Base-by-base conservation (phyloP, 2,888 invertebrate genomes). In the Theretra japonica region DNA sequence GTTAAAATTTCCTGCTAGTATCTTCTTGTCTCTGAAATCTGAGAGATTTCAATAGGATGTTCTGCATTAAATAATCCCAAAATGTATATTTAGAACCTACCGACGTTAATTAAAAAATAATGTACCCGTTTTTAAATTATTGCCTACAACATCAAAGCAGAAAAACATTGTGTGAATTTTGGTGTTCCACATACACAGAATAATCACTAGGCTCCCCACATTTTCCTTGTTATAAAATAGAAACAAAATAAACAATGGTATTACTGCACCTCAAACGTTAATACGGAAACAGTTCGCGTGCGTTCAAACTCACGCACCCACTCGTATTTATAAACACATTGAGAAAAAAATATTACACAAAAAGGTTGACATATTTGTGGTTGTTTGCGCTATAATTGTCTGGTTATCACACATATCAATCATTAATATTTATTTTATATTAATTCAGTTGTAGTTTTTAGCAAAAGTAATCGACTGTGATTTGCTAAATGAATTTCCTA, bases 301-400 rank as follows among this genome's bases (percentile, higher is more conserved):
- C 23, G 21, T 4, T 8, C 11, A n/a, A 8, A 62, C 48, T 41
- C 65, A 48, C 65, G 48, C 65, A 48, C 23, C 21, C 58, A 23
- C 17, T 17, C 17, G 65, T 21, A 48, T 5, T 25, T 62, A 41
- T 5, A 65, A 65, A 65, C 23, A 25, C 65, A 65, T 48, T 48
- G 30, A 62, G 48, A 41, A 65, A 65, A 28, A 41, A 65, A 25
- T 15, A 19, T 41, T 41, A 19, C 65, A 62, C 62, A 65, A 65
- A 48, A 65, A 23, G 69, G 65, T 41, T 28, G 59, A 74, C 25
- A 73, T 75, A 75, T 74, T 74, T 72, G 73, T 74, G 60, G 41
- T 70, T 28, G 71, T 69, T 65, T 69, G 30, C 69, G 74, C 48
- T 74, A 71, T 73, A 69, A 70, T 70, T 69, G 74, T 71, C 25